These are phyloP conservation scores for Mythimna lalbum DNA, from an alignment of 2,888 invertebrate species.

Conservation along the genomic window DNA sequence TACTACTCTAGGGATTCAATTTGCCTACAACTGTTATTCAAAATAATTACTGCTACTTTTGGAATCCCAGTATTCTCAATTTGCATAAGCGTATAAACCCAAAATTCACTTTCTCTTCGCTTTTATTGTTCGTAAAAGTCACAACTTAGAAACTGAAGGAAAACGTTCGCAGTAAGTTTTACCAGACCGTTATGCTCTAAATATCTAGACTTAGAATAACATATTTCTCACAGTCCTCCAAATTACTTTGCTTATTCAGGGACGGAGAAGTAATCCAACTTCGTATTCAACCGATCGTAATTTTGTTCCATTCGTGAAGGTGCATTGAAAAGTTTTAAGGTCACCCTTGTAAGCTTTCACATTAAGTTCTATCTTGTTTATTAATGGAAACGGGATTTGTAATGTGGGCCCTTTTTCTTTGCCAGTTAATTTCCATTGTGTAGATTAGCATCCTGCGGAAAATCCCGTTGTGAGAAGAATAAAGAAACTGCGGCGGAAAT, in stretches of 20 bases:
- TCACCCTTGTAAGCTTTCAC: slow-evolving; percentile 66
- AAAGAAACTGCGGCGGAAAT: slow-evolving; percentile 76
- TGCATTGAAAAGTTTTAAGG: slow-evolving; percentile 64
- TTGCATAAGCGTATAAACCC: slow-evolving; percentile 24
- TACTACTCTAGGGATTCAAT: slow-evolving; percentile 29
- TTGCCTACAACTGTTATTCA: slow-evolving; percentile 17
- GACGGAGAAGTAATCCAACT: slow-evolving; percentile 56
- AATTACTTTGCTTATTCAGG: slow-evolving; percentile 65
- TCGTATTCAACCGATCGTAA: slow-evolving; percentile 60
- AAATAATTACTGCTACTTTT: slow-evolving; percentile 37
- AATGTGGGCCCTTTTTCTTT: slow-evolving; percentile 66
- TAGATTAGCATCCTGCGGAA: slow-evolving; percentile 80
- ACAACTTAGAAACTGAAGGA: slow-evolving; percentile 42
- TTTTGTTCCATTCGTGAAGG: slow-evolving; percentile 60
- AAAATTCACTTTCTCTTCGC: slow-evolving; percentile 53
- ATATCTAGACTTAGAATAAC: slow-evolving; percentile 55
- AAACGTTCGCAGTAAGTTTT: slow-evolving; percentile 29
- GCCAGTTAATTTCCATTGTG: slow-evolving; percentile 78
- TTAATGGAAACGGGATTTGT: slow-evolving; percentile 69
- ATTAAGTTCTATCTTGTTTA: slow-evolving; percentile 66
- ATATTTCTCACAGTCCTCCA: slow-evolving; percentile 58
- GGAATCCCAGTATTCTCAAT: slow-evolving; percentile 32
- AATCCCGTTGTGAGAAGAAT: slow-evolving; percentile 67
- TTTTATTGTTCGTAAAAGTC: slow-evolving; percentile 54
- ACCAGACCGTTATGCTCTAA: slow-evolving; percentile 50